A percentile compares a stretch with the other conserved stretches of the same genome.
Conservation (phyloP, 2,797 vertebrate species). For the Scolopax rusticola region DNA sequence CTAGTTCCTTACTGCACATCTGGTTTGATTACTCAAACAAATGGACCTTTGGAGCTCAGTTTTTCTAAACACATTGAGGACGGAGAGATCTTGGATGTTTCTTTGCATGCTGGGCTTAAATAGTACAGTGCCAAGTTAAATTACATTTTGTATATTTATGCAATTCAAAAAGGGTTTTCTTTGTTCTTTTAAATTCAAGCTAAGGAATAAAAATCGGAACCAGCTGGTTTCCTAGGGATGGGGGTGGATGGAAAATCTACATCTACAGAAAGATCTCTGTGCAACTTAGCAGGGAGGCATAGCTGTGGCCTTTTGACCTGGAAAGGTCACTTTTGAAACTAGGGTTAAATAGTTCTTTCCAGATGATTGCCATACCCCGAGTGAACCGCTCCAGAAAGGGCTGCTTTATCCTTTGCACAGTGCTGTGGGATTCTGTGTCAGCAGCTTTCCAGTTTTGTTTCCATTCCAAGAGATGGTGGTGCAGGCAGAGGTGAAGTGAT, state of each 20-base stretch:
- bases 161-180: conserved; percentile 41
- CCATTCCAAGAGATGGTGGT: background rate
- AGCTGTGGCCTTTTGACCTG: background rate
- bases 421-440: background rate
- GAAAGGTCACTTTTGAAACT: conserved; percentile 4
- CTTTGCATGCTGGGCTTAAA: conserved; percentile 56
- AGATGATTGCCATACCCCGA: background rate
- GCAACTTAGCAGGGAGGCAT: background rate
- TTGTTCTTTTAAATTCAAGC: conserved; percentile 62
- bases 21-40: conserved; percentile 51
- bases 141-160: conserved; percentile 59
- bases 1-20: conserved; percentile 30
- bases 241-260: conserved; percentile 15
- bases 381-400: background rate
- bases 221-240: conserved; percentile 45
- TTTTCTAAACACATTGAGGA: conserved; percentile 62
- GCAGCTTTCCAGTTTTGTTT: conserved; percentile 11
- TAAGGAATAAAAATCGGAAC: conserved; percentile 65
- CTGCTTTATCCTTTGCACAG: background rate
- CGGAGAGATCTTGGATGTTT: conserved; percentile 48
- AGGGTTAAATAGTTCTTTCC: conserved; percentile 20
- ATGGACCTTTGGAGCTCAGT: conserved; percentile 34
- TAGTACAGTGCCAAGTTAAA: conserved; percentile 57
- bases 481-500: conserved; percentile 18
- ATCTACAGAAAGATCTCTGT: background rate